A percentile compares a stretch with the other conserved stretches of the same genome.
Conservation (phyloP, 2,888 invertebrate genomes). For the Noctua fimbriata region DNA sequence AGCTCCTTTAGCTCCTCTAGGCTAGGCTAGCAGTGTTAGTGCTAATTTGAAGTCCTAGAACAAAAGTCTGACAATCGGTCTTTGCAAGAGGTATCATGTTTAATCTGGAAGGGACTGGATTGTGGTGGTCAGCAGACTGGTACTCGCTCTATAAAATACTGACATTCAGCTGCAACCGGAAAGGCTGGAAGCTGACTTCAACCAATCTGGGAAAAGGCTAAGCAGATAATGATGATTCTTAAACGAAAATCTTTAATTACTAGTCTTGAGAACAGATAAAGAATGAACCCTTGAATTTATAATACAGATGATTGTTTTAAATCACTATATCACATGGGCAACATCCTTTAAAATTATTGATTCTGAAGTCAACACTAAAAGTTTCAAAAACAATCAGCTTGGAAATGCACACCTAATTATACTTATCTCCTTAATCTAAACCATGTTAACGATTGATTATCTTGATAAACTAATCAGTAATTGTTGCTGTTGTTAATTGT, state of each 20-base stretch:
- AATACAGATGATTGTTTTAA: background rate
- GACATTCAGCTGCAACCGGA: background rate
- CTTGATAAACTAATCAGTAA: conserved; percentile 29
- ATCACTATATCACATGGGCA: background rate
- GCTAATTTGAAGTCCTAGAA: too few species aligned
- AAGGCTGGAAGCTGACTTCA: background rate
- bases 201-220: too few species aligned
- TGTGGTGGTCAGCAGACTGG: background rate
- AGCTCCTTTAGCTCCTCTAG: too few species aligned
- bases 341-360: background rate
- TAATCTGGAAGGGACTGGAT: too few species aligned
- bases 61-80: too few species aligned
- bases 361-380: background rate
- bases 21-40: too few species aligned
- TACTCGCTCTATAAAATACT: background rate
- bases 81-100: too few species aligned
- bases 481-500: conserved; percentile 27
- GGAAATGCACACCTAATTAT: background rate
- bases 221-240: background rate
- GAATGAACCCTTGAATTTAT: background rate
- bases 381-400: background rate
- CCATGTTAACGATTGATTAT: conserved; percentile 16
- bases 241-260: background rate
- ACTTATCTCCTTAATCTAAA: conserved; percentile 19
- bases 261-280: background rate